Evolutionary conservation across 2,888 invertebrate species (phyloP).

Genomic region (Galerucella calmariensis): DNA sequence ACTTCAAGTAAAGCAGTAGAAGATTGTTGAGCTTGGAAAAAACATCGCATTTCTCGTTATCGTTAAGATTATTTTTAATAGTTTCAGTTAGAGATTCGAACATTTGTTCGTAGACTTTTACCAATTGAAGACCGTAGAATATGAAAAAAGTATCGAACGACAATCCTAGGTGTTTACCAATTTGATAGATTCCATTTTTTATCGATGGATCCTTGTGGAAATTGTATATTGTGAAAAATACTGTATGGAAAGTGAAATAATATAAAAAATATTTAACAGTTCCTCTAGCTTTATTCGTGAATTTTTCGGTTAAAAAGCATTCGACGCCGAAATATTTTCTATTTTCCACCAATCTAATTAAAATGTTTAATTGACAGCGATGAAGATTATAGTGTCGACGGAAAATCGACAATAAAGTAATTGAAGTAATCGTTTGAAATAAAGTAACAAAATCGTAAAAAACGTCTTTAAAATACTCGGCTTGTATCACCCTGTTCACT

Average conservation of each 20-base stretch:
- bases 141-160: neutral
- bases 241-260: neutral
- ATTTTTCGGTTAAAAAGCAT: neutral
- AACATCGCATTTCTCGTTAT: neutral
- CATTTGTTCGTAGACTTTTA: neutral
- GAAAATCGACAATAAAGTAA: neutral
- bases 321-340: neutral
- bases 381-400: neutral
- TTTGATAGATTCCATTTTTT: neutral
- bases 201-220: neutral
- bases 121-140: neutral
- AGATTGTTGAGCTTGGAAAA: neutral
- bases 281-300: neutral
- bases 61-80: neutral
- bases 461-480: neutral
- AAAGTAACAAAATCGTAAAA: neutral
- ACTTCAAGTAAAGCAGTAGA: neutral
- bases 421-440: neutral
- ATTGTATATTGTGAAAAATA: neutral
- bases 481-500: neutral
- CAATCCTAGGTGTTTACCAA: neutral
- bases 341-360: constrained; percentile 1
- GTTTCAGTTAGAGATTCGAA: neutral
- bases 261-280: neutral
- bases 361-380: neutral